Evolutionary conservation across 2,113 vertebrate species (phyloP).

Genomic region (Diadophis punctatus): DNA sequence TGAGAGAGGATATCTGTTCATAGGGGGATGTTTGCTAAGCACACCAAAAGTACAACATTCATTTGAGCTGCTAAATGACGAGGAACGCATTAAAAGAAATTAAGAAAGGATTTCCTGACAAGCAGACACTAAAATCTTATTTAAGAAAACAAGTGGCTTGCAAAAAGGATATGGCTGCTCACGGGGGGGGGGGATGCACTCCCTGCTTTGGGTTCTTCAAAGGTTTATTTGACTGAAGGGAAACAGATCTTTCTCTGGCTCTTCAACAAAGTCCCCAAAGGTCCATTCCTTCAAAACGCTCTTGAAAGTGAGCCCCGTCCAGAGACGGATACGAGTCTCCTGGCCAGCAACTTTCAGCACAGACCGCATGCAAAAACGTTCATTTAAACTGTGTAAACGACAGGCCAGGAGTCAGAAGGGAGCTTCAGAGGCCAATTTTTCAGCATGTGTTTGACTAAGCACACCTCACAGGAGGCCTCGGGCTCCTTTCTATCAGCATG

Average conservation of each 20-base stretch:
- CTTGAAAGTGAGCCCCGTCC: slow-evolving; percentile 24
- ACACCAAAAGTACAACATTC: not conserved
- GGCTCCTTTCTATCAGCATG: not conserved
- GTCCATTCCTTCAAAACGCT: slow-evolving; percentile 47
- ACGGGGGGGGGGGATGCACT: slow-evolving; percentile 4
- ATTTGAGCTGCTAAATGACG: slow-evolving; percentile 54
- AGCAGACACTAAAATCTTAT: slow-evolving; percentile 14
- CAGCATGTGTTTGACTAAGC: slow-evolving; percentile 42
- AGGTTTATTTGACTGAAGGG: slow-evolving; percentile 49
- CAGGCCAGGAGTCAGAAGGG: slow-evolving; percentile 44
- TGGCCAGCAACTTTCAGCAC: slow-evolving; percentile 55
- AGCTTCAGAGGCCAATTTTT: slow-evolving; percentile 46
- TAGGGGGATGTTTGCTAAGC: slow-evolving; percentile 18
- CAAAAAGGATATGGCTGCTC: slow-evolving; percentile 46
- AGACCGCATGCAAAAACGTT: slow-evolving; percentile 59
- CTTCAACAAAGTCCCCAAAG: slow-evolving; percentile 51
- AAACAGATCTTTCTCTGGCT: slow-evolving; percentile 32
- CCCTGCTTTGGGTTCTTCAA: slow-evolving; percentile 49
- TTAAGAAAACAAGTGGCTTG: slow-evolving; percentile 45
- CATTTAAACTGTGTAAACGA: slow-evolving; percentile 61
- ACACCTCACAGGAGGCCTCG: not conserved
- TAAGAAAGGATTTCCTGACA: slow-evolving; percentile 61
- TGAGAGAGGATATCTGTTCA: slow-evolving; percentile 59
- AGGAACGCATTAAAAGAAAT: slow-evolving; percentile 60
- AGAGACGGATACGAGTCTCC: slow-evolving; percentile 51